Conservation (phyloP, 2,888 invertebrate species). For the Orgyia antiqua region DNA sequence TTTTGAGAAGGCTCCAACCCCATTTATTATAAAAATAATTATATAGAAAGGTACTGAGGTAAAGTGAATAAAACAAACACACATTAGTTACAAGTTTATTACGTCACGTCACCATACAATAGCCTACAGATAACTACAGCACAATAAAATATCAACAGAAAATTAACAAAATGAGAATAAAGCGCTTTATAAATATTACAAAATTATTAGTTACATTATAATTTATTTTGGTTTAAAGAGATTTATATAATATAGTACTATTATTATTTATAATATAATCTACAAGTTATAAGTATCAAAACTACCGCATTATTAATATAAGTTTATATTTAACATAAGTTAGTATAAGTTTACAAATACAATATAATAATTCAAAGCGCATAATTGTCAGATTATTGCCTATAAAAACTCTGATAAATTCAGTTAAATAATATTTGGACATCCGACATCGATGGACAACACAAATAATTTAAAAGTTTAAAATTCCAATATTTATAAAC, state of each 20-base stretch:
- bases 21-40: too few species aligned
- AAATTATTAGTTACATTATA: conserved; percentile 22
- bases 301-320: conserved; percentile 15
- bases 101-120: conserved; percentile 16
- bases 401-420: too few species aligned
- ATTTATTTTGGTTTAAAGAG: conserved; percentile 26
- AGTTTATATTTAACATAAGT: conserved; percentile 1
- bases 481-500: too few species aligned
- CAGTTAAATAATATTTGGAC: too few species aligned
- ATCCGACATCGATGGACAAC: too few species aligned
- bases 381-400: too few species aligned
- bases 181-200: conserved; percentile 20
- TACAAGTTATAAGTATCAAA: conserved; percentile 25
- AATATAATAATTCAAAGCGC: conserved; percentile 9
- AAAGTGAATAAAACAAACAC: conserved; percentile 15
- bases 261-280: conserved; percentile 1
- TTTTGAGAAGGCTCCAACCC: too few species aligned
- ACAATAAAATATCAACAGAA: conserved; percentile 23
- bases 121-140: conserved; percentile 18
- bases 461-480: too few species aligned
- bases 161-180: conserved; percentile 24
- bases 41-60: too few species aligned
- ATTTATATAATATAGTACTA: conserved; percentile 13
- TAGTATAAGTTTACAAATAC: conserved; percentile 19
- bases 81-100: conserved; percentile 30